Evolutionary conservation across 1,140 invertebrate genomes (phyloP).

Genomic region (Paraescarpia echinospica): DNA sequence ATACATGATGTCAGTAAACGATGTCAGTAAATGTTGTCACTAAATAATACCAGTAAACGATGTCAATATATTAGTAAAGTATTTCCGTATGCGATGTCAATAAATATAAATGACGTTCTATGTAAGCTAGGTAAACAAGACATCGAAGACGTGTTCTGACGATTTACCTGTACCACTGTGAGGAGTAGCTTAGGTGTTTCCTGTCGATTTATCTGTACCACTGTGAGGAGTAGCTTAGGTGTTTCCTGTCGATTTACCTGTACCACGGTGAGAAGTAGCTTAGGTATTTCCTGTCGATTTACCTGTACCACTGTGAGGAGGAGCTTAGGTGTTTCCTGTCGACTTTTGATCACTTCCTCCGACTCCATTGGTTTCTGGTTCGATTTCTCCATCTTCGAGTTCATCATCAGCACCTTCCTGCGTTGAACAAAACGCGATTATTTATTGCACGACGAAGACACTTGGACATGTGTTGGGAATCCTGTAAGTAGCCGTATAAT

Average conservation of each 20-base stretch:
- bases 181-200: no score
- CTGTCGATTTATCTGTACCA: slow-evolving; percentile 13
- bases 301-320: slow-evolving; percentile 26
- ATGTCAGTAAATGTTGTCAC: no score
- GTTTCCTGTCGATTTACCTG: not conserved
- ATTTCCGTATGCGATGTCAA: no score
- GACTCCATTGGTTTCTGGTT: slow-evolving; percentile 30
- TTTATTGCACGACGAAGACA: not conserved
- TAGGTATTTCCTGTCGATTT: no score
- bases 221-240: no score
- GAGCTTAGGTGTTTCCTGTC: slow-evolving; percentile 20
- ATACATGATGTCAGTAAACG: no score
- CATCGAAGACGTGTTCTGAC: no score
- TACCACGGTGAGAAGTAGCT: no score
- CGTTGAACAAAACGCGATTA: not conserved
- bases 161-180: slow-evolving; percentile 23
- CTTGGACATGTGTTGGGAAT: not conserved
- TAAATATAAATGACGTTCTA: no score
- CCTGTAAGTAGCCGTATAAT: not conserved
- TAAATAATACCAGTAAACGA: no score
- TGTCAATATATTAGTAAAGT: no score
- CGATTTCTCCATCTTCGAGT: slow-evolving; percentile 2
- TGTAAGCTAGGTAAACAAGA: no score
- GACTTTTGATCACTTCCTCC: slow-evolving; percentile 46
- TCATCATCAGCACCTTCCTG: slow-evolving; percentile 9